Evolutionary conservation across 1,140 invertebrate genomes (phyloP).

Genomic region (Drosophila funebris): DNA sequence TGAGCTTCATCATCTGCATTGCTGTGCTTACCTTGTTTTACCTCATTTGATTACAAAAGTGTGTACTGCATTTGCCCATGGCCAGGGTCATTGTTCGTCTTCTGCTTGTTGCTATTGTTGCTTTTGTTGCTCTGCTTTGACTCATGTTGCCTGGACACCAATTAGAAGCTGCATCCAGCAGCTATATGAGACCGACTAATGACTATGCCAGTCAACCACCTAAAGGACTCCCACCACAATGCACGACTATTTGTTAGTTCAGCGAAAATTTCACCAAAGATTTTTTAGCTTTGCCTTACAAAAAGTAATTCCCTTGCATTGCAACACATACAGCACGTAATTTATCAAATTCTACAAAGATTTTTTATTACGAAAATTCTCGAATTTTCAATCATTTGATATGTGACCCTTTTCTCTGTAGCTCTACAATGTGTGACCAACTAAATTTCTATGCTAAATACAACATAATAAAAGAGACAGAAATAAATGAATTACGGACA

Average conservation of each 20-base stretch:
- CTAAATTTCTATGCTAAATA: too few relatives aligned
- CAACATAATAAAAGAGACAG: too few relatives aligned
- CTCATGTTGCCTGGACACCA: conserved; percentile 5
- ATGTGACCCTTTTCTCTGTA: too few relatives aligned
- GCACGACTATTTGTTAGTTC: not conserved
- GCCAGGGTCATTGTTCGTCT: conserved; percentile 2
- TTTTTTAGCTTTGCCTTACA: too few relatives aligned
- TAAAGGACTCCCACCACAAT: conserved; percentile 6
- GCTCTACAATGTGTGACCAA: too few relatives aligned
- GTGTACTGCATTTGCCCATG: conserved; percentile 17
- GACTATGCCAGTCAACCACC: conserved; percentile 6
- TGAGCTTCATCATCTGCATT: not conserved
- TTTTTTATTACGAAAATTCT: too few relatives aligned
- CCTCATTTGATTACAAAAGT: conserved; percentile 38
- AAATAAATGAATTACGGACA: too few relatives aligned
- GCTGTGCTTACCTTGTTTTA: conserved; percentile 20
- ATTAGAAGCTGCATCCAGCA: conserved; percentile 8
- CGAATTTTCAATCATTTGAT: too few relatives aligned
- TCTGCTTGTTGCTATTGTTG: not conserved
- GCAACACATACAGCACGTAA: too few relatives aligned
- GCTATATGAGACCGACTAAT: conserved; percentile 16
- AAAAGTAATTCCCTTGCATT: too few relatives aligned
- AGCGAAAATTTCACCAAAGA: not conserved
- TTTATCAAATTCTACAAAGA: too few relatives aligned
- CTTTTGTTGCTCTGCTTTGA: not conserved